Evolutionary conservation across 1,140 invertebrate genomes (phyloP).

Genomic region (Drosophila albomicans): DNA sequence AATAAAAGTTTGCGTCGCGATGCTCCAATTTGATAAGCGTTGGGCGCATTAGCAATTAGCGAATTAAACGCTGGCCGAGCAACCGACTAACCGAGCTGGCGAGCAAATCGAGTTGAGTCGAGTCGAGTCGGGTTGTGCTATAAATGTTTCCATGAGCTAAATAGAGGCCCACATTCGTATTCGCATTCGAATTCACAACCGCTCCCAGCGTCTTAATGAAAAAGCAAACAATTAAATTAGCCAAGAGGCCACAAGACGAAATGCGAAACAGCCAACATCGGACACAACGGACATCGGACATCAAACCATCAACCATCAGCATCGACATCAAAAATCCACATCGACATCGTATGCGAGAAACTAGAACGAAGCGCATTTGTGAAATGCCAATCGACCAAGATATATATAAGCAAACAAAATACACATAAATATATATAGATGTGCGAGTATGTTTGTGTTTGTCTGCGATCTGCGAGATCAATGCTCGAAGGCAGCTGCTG

Average conservation of each 20-base stretch:
- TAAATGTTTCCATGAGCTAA: slow-evolving; percentile 81
- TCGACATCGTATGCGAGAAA: slow-evolving; percentile 51
- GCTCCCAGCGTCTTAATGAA: slow-evolving; percentile 66
- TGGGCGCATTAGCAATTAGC: slow-evolving; percentile 77
- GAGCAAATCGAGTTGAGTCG: background rate
- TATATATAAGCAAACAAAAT: slow-evolving; percentile 25
- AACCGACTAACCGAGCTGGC: slow-evolving; percentile 25
- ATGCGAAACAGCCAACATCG: slow-evolving; percentile 57
- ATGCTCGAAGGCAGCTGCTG: slow-evolving; percentile 73
- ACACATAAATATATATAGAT: slow-evolving; percentile 4
- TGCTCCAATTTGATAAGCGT: slow-evolving; percentile 81
- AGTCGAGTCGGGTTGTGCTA: slow-evolving; percentile 55
- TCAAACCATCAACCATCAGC: slow-evolving; percentile 47
- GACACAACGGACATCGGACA: slow-evolving; percentile 8
- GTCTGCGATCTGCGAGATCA: slow-evolving; percentile 56
- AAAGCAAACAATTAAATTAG: slow-evolving; percentile 82
- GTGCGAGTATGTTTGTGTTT: background rate
- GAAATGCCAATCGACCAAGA: slow-evolving; percentile 69
- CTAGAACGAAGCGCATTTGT: slow-evolving; percentile 78
- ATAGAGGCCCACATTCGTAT: slow-evolving; percentile 55
- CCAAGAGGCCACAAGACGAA: slow-evolving; percentile 69
- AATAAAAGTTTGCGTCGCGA: slow-evolving; percentile 59
- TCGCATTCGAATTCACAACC: slow-evolving; percentile 3
- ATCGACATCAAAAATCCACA: slow-evolving; percentile 54
- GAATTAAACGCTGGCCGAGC: slow-evolving; percentile 67